Evolutionary conservation across 2,113 vertebrate genomes (phyloP), one percentile per base, ranked within the genome.

Genomic region (Dasyurus viverrinus): DNA sequence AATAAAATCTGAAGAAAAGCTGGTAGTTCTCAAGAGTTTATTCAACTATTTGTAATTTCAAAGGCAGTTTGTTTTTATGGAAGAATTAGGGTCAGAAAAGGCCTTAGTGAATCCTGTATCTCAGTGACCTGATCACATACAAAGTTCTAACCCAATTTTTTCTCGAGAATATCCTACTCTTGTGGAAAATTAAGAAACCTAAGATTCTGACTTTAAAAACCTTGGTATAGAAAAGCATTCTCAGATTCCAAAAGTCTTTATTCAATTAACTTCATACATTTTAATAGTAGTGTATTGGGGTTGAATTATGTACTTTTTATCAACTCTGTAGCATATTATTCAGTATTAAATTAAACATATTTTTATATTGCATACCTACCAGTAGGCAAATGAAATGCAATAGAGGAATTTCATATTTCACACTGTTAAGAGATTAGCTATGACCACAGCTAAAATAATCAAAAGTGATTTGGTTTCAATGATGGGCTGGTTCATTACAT

Each of bases 251-350:
- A 4, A 94, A 96, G 50, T 92, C 91, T 94, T 47, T 91, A 9
- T 93, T 96, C 93, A 16, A 90, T 91, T 95, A 95, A 91, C 24
- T 12, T 91, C 92, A 96, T 92, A 19, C 91, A 95, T 52, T 91
- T 54, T 53, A 93, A 92, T 96, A 93, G 52, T 55, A 97, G 47
- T 91, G 6, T 94, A 93, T 50, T 89, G 93, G 68, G n/a, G 1
- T 22, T 84, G 50, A 52, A 11, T 52, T 52, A 52, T 52, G 50
- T 52, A 52, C 16, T 68, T 76, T 76, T 76, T 19, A 42, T 84
- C 8, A 84, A 84, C 5, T 84, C 19, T 84, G n/a, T 84, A 84
- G n/a, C n/a, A 84, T n/a, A 42, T 84, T 84, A 84, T 2, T 84
- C 7, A 84, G 42, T 84, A 84, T 84, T 84, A 84, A 23, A 42